Conservation (phyloP, 2,113 vertebrate species). For the Crotalus viridis region DNA sequence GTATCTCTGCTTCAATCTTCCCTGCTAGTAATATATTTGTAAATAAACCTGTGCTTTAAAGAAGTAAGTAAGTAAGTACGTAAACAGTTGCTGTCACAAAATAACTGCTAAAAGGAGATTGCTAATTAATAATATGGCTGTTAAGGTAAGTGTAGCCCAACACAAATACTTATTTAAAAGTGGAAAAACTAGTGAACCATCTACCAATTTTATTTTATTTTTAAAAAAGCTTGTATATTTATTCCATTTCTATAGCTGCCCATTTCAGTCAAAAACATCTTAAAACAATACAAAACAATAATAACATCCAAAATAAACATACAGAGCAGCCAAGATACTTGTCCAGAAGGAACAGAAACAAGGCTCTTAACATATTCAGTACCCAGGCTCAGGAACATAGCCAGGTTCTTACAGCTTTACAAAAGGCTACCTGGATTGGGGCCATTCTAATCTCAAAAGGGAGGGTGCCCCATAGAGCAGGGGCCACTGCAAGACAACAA, state of each 20-base stretch:
- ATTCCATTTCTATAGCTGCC: not conserved
- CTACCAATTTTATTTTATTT: not conserved
- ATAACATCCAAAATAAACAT: not conserved
- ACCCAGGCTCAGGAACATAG: not conserved
- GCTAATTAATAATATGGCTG: not conserved
- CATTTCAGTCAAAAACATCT: not conserved
- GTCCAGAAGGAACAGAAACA: not conserved
- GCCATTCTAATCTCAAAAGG: not conserved
- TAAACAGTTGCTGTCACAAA: not conserved
- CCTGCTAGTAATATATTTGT: not conserved
- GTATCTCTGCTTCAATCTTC: not conserved
- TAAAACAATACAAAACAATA: not conserved
- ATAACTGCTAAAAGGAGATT: not conserved
- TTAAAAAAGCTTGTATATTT: not conserved
- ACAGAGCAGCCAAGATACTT: not conserved
- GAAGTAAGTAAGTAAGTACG: too few species aligned
- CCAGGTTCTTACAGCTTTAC: not conserved
- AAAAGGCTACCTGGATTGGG: not conserved
- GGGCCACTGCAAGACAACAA: not conserved
- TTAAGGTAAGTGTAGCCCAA: not conserved
- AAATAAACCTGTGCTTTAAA: not conserved
- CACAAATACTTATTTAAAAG: not conserved
- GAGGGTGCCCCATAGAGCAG: not conserved
- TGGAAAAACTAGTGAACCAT: not conserved
- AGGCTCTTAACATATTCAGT: not conserved